Conservation (phyloP, 2,113 vertebrate species). For the Hippolais icterina region DNA sequence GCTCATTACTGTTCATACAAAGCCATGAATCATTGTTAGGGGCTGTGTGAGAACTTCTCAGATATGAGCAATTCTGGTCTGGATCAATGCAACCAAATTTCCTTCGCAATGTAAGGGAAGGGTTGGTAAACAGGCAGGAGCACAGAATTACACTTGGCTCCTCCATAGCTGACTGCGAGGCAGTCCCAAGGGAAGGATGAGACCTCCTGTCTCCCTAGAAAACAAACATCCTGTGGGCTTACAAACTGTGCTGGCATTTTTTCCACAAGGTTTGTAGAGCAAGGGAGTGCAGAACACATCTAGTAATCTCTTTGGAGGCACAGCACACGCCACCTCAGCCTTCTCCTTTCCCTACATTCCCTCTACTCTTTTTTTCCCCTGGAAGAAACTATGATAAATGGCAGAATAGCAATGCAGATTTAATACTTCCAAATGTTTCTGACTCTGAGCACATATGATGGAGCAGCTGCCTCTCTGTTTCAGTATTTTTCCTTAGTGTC, state of each 20-base stretch:
- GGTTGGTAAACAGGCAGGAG: not conserved
- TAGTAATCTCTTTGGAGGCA: not conserved
- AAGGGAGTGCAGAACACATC: not conserved
- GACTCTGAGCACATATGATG: not conserved
- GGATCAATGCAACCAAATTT: not conserved
- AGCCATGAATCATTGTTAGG: constrained; percentile 35
- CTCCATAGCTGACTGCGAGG: not conserved
- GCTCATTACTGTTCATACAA: not conserved
- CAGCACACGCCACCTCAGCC: not conserved
- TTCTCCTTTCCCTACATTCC: not conserved
- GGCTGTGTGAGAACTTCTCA: not conserved
- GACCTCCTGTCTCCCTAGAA: constrained; percentile 32
- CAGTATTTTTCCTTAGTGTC: constrained; percentile 1
- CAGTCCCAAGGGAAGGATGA: not conserved
- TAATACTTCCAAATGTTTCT: not conserved
- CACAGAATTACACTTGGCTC: not conserved
- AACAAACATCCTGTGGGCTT: constrained; percentile 49
- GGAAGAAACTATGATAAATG: not conserved
- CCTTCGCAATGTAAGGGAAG: not conserved
- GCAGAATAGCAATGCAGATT: not conserved
- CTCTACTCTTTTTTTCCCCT: not conserved
- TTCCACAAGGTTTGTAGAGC: not conserved
- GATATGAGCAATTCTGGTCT: not conserved
- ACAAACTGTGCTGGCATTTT: not conserved
- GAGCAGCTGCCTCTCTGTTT: not conserved